These are phyloP conservation scores for Pararge aegeria DNA, from an alignment of 1,140 invertebrate genomes.

Conservation along the genomic window DNA sequence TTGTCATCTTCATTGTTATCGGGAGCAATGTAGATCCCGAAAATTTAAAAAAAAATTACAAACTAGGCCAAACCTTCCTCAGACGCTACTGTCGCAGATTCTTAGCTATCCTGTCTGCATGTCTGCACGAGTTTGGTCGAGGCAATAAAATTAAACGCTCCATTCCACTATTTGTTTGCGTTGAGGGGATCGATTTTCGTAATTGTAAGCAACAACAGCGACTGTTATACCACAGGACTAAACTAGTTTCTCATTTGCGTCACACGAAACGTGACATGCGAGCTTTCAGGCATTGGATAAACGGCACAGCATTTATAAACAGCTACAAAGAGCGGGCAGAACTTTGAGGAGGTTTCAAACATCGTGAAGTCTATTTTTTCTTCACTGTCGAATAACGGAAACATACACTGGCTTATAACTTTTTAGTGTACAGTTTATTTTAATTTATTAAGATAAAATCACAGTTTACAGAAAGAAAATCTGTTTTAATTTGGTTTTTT, in stretches of 20 bases:
- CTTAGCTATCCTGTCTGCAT: neutral
- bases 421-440: no score
- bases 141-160: slow-evolving; percentile 30
- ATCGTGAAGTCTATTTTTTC: no score
- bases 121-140: neutral
- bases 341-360: neutral
- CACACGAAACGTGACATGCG: slow-evolving; percentile 26
- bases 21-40: no score
- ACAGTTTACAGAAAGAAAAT: no score
- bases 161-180: slow-evolving; percentile 20
- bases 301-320: neutral
- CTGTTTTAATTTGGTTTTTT: no score
- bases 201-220: slow-evolving; percentile 27
- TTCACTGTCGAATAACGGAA: no score
- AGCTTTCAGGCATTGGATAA: slow-evolving; percentile 20
- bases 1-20: no score
- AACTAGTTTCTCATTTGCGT: slow-evolving; percentile 33
- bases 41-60: no score
- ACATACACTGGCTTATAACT: no score
- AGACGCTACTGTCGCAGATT: neutral
- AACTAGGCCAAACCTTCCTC: no score
- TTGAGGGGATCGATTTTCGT: slow-evolving; percentile 32
- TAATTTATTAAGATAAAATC: no score
- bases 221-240: slow-evolving; percentile 3
- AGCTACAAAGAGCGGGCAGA: neutral